Evolutionary conservation across 2,888 invertebrate species (phyloP).

Genomic region (Lithophane semibrunnea): DNA sequence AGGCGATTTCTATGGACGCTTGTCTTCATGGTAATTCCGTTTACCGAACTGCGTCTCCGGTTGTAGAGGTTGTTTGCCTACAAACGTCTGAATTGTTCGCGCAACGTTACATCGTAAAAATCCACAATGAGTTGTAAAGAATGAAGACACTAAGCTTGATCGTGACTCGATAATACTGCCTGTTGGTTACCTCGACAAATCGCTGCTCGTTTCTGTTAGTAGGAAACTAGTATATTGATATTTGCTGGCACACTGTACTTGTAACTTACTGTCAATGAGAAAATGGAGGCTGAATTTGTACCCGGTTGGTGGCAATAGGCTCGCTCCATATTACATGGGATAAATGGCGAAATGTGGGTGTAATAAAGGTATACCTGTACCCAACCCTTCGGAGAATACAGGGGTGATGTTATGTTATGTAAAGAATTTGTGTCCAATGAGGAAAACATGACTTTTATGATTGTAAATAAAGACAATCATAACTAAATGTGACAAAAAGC

Average conservation of each 20-base stretch:
- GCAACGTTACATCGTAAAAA: constrained; percentile 67
- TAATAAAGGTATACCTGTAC: background rate
- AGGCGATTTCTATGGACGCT: constrained; percentile 71
- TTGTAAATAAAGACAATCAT: background rate
- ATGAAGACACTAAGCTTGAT: constrained; percentile 67
- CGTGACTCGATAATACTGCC: constrained; percentile 56
- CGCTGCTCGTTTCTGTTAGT: constrained; percentile 29
- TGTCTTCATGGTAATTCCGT: constrained; percentile 80
- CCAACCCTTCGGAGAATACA: background rate
- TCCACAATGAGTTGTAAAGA: constrained; percentile 66
- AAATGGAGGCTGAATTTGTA: background rate
- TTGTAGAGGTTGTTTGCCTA: constrained; percentile 74
- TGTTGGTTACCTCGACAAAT: constrained; percentile 14
- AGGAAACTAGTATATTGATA: constrained; percentile 25
- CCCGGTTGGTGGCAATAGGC: background rate
- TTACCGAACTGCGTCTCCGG: constrained; percentile 74
- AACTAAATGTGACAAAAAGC: background rate
- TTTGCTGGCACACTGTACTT: constrained; percentile 9
- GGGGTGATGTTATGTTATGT: background rate
- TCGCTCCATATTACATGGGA: background rate
- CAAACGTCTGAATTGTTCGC: constrained; percentile 68
- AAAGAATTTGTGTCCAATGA: background rate
- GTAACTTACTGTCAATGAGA: constrained; percentile 3
- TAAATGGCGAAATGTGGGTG: background rate
- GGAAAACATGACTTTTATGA: background rate